Conservation (phyloP, 2,888 invertebrate genomes). For the Caenorhabditis auriculariae region DNA sequence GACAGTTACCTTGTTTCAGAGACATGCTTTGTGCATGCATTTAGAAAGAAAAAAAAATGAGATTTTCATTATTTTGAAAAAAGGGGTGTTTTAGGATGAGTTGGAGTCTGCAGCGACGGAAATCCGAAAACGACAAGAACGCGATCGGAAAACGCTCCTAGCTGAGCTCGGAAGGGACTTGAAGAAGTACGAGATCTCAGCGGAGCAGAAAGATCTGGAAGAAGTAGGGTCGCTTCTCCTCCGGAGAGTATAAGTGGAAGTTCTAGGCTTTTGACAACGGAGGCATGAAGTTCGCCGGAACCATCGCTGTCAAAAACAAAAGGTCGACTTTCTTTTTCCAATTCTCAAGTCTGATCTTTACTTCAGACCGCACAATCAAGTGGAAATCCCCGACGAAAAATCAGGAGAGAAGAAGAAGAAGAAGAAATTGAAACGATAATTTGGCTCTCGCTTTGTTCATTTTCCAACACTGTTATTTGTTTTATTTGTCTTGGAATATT, state of each 20-base stretch:
- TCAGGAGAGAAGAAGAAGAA: neutral
- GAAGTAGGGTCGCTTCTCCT: slow-evolving; percentile 8
- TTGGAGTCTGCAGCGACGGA: slow-evolving; percentile 52
- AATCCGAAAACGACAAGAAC: slow-evolving; percentile 44
- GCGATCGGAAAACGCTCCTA: slow-evolving; percentile 43
- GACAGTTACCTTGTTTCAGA: too few species aligned
- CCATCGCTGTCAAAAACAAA: slow-evolving; percentile 43
- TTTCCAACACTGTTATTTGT: too few species aligned
- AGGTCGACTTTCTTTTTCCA: slow-evolving; percentile 13
- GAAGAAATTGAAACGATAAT: neutral
- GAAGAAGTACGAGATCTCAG: slow-evolving; percentile 42
- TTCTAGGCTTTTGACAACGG: slow-evolving; percentile 13
- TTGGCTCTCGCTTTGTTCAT: too few species aligned
- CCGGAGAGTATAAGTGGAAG: neutral
- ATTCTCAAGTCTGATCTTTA: neutral
- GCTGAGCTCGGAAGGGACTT: slow-evolving; percentile 41
- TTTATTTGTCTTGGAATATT: too few species aligned
- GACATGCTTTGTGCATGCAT: too few species aligned
- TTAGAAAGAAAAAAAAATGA: too few species aligned
- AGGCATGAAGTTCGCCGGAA: slow-evolving; percentile 28
- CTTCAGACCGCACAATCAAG: neutral
- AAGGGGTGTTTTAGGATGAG: slow-evolving; percentile 56
- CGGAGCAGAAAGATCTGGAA: slow-evolving; percentile 37
- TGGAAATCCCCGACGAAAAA: slow-evolving; percentile 2
- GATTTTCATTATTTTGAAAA: too few species aligned